Evolutionary conservation across 2,113 vertebrate species (phyloP).

Genomic region (Antechinus flavipes): DNA sequence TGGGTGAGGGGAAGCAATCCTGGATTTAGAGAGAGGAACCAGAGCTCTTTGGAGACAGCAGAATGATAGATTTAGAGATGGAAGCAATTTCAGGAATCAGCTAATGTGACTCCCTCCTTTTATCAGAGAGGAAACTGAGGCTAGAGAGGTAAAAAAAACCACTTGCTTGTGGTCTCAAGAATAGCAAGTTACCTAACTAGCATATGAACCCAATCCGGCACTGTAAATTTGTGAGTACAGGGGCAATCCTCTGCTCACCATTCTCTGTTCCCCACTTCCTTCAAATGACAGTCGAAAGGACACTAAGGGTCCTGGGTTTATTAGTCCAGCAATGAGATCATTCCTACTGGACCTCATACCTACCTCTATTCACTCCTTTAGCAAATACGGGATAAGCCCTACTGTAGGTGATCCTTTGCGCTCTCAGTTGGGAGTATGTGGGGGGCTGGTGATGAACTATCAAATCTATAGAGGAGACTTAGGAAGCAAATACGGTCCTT

Average conservation of each 20-base stretch:
- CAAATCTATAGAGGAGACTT: background rate
- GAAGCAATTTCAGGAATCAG: rapidly evolving
- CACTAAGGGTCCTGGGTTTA: background rate
- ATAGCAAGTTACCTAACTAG: background rate
- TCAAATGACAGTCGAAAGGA: background rate
- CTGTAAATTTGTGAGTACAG: background rate
- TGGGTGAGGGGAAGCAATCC: background rate
- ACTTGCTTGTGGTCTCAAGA: background rate
- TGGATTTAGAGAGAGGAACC: background rate
- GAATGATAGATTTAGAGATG: background rate
- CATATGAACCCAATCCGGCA: background rate
- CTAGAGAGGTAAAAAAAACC: background rate
- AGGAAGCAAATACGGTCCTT: background rate
- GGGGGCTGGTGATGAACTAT: background rate
- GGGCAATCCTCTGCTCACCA: background rate
- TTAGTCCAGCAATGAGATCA: background rate
- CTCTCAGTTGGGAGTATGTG: background rate
- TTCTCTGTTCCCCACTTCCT: background rate
- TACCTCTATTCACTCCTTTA: background rate
- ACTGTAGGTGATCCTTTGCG: background rate
- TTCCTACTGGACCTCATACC: background rate
- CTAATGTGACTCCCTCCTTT: background rate
- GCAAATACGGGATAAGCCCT: background rate
- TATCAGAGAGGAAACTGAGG: background rate
- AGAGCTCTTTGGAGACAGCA: background rate